Conservation (phyloP, 2,797 vertebrate genomes). For the Oreortyx pictus region DNA sequence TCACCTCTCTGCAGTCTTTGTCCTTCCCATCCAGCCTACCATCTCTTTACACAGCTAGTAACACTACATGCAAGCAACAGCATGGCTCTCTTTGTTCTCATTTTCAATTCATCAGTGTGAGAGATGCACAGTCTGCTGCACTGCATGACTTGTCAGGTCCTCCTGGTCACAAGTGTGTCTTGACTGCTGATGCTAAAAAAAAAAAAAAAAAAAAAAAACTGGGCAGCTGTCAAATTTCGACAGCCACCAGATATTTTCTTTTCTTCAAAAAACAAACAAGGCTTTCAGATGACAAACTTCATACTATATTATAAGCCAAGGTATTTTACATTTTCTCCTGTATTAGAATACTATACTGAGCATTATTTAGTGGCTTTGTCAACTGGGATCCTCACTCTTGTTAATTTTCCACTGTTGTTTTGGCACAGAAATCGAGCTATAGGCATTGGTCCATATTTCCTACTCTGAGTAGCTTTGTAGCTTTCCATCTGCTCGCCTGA, state of each 20-base stretch:
- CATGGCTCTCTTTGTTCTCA: background rate
- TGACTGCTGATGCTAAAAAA: background rate
- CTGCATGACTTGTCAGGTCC: background rate
- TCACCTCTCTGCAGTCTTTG: background rate
- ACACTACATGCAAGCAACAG: background rate
- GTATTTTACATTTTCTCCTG: background rate
- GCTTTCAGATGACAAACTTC: background rate
- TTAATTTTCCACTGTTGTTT: background rate
- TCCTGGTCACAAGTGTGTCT: background rate
- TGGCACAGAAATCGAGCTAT: conserved; percentile 19
- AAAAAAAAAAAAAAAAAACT: background rate
- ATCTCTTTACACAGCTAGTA: background rate
- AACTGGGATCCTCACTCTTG: conserved; percentile 24
- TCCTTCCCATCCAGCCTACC: background rate
- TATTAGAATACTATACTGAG: background rate
- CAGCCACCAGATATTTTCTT: background rate
- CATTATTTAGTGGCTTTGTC: background rate
- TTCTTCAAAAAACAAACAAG: background rate
- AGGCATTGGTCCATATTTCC: conserved; percentile 65
- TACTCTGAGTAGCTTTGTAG: conserved; percentile 46
- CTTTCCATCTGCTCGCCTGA: conserved; percentile 71
- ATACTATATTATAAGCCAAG: background rate
- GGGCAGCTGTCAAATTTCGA: background rate
- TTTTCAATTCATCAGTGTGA: background rate
- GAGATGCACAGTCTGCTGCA: background rate